Evolutionary conservation across 2,888 invertebrate genomes (phyloP).

Genomic region (Pristionchus japonicus): DNA sequence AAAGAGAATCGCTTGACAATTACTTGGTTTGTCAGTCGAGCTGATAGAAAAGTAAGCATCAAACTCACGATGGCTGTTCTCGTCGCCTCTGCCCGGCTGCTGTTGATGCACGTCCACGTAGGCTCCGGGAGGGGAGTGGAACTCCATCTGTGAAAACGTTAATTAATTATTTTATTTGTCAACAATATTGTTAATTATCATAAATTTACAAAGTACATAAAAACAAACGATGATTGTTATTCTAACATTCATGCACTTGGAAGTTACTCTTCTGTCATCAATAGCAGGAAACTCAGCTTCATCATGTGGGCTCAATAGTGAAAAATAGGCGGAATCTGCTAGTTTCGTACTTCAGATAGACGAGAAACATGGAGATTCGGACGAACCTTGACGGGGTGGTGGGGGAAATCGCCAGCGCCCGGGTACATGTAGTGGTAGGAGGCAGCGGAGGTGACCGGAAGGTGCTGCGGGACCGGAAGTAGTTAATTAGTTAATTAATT

Average conservation of each 20-base stretch:
- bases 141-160: not conserved
- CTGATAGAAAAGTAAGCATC: not conserved
- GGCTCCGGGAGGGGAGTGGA: not conserved
- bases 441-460: not conserved
- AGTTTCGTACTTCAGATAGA: not conserved
- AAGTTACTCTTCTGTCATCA: too few species aligned
- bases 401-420: not conserved
- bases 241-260: too few species aligned
- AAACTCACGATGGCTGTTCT: constrained; percentile 31
- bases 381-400: not conserved
- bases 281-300: too few species aligned
- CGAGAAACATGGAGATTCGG: not conserved
- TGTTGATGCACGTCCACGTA: not conserved
- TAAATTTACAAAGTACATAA: too few species aligned
- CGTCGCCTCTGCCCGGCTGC: not conserved
- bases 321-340: not conserved
- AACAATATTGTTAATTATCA: too few species aligned
- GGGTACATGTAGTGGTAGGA: not conserved
- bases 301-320: too few species aligned
- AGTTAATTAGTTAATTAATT: not conserved
- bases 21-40: too few species aligned
- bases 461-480: not conserved
- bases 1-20: too few species aligned
- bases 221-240: too few species aligned
- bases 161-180: too few species aligned